These are phyloP conservation scores for Varanus komodoensis DNA, from an alignment of 2,113 vertebrate genomes.

Conservation along the genomic window DNA sequence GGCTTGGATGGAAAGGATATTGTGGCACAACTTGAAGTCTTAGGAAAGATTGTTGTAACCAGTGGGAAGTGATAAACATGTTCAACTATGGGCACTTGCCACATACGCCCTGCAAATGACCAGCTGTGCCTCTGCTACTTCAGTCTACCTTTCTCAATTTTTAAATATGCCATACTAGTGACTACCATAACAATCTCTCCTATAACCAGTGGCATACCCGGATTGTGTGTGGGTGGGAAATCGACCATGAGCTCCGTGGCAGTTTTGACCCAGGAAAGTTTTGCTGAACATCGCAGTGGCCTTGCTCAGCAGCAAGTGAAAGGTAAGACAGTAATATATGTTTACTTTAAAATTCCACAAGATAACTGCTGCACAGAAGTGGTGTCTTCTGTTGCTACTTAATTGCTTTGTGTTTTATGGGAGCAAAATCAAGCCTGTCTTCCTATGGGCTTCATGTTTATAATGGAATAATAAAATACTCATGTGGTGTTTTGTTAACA, in stretches of 20 bases:
- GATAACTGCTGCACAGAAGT: not conserved
- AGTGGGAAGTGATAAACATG: not conserved
- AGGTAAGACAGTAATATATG: conserved; percentile 75
- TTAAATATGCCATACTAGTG: not conserved
- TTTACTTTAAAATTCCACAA: not conserved
- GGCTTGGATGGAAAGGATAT: not conserved
- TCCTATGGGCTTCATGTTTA: not conserved
- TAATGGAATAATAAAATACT: not conserved
- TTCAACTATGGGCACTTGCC: not conserved
- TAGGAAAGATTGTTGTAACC: not conserved
- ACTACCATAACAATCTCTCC: not conserved
- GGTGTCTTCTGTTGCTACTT: not conserved
- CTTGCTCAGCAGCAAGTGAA: conserved; percentile 91
- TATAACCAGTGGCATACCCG: conserved; percentile 89
- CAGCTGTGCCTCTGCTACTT: not conserved
- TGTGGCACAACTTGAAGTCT: not conserved
- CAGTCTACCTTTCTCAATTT: not conserved
- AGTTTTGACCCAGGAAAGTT: conserved; percentile 99
- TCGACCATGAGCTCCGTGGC: conserved; percentile 99
- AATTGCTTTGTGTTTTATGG: not conserved
- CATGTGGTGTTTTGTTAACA: not conserved
- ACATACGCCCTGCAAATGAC: not conserved
- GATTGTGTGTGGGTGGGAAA: conserved; percentile 93
- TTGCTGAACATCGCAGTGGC: conserved; percentile 97
- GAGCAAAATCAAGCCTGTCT: not conserved